Base-by-base conservation (phyloP, 2,113 vertebrate species). In the Ammodytes marinus region DNA sequence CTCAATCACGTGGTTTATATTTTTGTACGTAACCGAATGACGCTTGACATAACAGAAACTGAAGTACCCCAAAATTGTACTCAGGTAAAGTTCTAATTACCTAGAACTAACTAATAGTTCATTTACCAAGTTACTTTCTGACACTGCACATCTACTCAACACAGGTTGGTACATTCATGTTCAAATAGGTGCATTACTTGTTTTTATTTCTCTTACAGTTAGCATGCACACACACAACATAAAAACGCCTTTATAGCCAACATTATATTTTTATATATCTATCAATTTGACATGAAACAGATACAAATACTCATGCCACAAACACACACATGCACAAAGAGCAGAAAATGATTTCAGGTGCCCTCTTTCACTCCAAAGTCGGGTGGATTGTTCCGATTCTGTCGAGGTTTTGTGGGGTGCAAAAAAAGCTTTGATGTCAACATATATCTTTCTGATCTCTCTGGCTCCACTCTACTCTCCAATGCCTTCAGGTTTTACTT, bases 361-460 rank as follows among this genome's bases (percentile, higher is more conserved):
- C 45, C 57, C 60, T 68, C 69, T 69, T 65, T 65, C 58, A 50
- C 61, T 43, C 61, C 69, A 84, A 14, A 79, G 57, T 76, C 76
- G 67, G 42, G 58, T 65, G 61, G 80, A 83, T 84, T 87, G 79
- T 82, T 89, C 35, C 70, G 74, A 86, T 86, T 78, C 66, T 83
- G 81, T 88, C 47, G 45, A 67, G 81, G 79, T 69, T 91, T 91
- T 88, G 87, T 84, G 79, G 66, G 85, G 84, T 87, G 83, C 79
- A 86, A 86, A 89, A 83, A 80, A 85, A 71, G 73, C 82, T 91
- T 88, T 91, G 92, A 95, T 92, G 91, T 91, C 80, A 82, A 61
- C 87, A 78, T 93, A 93, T 92, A 93, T 95, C 91, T 92, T 85
- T 46, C 64, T 90, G 92, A 94, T 91, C 90, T 89, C 77, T 75